Evolutionary conservation across 2,797 vertebrate genomes (phyloP).

Genomic region (Leuciscus waleckii): DNA sequence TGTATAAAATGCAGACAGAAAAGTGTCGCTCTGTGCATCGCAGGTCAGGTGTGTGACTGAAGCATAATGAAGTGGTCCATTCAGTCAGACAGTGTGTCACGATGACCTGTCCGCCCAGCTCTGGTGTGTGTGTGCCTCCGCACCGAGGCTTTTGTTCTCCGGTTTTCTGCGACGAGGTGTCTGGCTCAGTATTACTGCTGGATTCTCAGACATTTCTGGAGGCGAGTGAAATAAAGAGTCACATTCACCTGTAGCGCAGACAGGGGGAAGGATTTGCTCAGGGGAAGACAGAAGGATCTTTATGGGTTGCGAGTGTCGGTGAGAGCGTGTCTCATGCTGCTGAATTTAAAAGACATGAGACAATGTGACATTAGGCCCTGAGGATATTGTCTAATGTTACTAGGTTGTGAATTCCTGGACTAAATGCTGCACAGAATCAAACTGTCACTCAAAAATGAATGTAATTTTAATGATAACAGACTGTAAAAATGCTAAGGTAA

Average conservation of each 20-base stretch:
- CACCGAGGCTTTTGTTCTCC: background rate
- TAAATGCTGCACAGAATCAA: conserved; percentile 21
- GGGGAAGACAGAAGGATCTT: conserved; percentile 36
- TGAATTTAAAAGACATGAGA: conserved; percentile 40
- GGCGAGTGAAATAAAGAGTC: conserved; percentile 4
- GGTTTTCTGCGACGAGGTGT: background rate
- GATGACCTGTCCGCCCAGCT: conserved; percentile 13
- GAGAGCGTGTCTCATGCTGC: conserved; percentile 41
- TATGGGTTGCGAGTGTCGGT: conserved; percentile 23
- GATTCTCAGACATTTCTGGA: conserved; percentile 33
- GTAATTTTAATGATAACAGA: background rate
- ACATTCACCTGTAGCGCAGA: conserved; percentile 23
- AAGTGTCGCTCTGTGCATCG: background rate
- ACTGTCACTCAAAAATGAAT: background rate
- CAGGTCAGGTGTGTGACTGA: conserved; percentile 1
- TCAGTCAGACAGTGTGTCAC: conserved; percentile 16
- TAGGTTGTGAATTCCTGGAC: conserved; percentile 35
- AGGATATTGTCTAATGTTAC: conserved; percentile 42
- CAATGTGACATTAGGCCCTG: conserved; percentile 40
- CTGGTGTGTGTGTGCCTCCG: background rate
- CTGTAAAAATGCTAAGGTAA: background rate
- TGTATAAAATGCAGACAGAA: conserved; percentile 17
- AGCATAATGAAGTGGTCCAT: conserved; percentile 23
- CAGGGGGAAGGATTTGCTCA: conserved; percentile 34
- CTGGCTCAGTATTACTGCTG: conserved; percentile 5